Conservation (phyloP, 2,113 vertebrate genomes). For the Sarotherodon lohbergeri region DNA sequence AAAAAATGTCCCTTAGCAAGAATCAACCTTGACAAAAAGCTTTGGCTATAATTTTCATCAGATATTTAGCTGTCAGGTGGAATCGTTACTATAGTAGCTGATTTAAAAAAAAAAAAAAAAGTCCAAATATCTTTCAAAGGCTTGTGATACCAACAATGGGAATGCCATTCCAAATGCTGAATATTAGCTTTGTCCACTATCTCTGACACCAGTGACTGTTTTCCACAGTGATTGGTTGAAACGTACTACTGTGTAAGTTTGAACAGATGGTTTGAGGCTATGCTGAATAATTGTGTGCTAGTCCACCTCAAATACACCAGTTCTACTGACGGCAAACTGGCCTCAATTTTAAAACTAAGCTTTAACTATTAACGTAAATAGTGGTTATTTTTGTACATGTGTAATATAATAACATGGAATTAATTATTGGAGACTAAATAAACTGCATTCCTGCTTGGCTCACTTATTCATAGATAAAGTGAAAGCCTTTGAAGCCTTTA, state of each 20-base stretch:
- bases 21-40: too few relatives aligned
- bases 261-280: neutral
- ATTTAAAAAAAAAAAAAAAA: accelerated
- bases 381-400: neutral
- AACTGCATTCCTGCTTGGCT: neutral
- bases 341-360: neutral
- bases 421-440: neutral
- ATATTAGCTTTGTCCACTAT: too few relatives aligned
- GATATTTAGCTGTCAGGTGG: neutral
- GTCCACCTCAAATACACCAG: neutral
- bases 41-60: too few relatives aligned
- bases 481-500: neutral
- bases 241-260: neutral
- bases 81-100: neutral
- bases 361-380: neutral
- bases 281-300: neutral
- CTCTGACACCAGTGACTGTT: too few relatives aligned
- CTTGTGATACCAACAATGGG: neutral
- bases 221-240: too few relatives aligned
- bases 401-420: neutral
- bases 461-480: neutral
- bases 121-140: neutral
- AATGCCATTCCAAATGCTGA: too few relatives aligned
- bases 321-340: neutral
- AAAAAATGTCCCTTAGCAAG: too few relatives aligned